These are phyloP conservation scores for Poecilia gillii DNA, from an alignment of 2,797 vertebrate species.

Conservation along the genomic window DNA sequence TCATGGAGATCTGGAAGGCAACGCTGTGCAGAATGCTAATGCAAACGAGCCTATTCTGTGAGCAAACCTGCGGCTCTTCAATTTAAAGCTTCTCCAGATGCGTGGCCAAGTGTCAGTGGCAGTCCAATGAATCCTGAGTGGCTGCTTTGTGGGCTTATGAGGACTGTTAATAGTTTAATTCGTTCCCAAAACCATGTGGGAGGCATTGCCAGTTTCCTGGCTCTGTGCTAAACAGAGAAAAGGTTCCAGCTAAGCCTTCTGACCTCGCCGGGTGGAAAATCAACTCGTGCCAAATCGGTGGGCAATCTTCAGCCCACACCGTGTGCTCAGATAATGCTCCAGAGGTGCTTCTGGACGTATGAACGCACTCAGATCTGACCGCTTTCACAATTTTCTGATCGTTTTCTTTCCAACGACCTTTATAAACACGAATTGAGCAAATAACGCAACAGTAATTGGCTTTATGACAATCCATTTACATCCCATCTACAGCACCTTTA, in stretches of 20 bases:
- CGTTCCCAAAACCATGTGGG: conserved; percentile 53
- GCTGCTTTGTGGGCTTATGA: conserved; percentile 53
- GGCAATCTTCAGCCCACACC: conserved; percentile 49
- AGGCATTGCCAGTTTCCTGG: conserved; percentile 36
- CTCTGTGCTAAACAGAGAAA: conserved; percentile 44
- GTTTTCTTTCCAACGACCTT: conserved; percentile 12
- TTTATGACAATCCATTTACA: conserved; percentile 10
- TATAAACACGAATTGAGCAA: conserved; percentile 18
- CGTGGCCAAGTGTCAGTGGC: conserved; percentile 44
- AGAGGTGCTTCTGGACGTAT: conserved; percentile 23
- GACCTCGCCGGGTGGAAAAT: conserved; percentile 58
- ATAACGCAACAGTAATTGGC: conserved; percentile 6
- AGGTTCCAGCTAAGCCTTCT: conserved; percentile 61
- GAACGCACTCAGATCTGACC: conserved; percentile 12
- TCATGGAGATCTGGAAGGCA: conserved; percentile 9
- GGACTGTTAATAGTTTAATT: conserved; percentile 66
- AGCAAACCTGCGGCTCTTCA: conserved; percentile 42
- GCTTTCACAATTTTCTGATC: conserved; percentile 8
- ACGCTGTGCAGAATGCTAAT: conserved; percentile 4
- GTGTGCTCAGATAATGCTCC: conserved; percentile 21
- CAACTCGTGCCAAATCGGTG: conserved; percentile 50
- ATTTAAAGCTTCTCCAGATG: conserved; percentile 59
- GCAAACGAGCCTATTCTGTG: conserved; percentile 11
- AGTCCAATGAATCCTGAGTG: conserved; percentile 39
- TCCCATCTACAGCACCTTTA: conserved; percentile 8